A percentile compares a stretch with the other conserved stretches of the same genome.
These are phyloP conservation scores for Neolamprologus falcicula DNA, from an alignment of 2,113 vertebrate species.

Conservation along the genomic window DNA sequence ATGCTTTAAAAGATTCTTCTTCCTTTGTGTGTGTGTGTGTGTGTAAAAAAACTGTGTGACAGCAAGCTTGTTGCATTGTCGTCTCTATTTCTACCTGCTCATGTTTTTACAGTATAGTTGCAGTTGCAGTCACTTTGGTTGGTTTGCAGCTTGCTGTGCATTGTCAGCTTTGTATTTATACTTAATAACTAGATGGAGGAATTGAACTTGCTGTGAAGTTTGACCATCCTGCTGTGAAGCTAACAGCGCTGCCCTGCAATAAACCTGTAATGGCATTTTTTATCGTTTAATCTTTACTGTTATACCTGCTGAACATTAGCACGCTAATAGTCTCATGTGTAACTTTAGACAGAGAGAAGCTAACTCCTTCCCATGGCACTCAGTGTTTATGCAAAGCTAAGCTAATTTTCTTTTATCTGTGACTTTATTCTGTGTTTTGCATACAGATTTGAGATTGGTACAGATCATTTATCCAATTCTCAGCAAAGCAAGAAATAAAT, in stretches of 20 bases:
- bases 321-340: neutral
- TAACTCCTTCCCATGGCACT: neutral
- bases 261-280: neutral
- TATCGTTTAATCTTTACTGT: neutral
- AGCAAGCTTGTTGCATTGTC: neutral
- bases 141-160: neutral
- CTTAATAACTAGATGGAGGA: neutral
- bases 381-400: neutral
- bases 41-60: rapidly evolving
- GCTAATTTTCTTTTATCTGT: neutral
- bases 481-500: neutral
- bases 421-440: neutral
- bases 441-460: neutral
- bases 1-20: neutral
- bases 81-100: neutral
- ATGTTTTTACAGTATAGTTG: neutral
- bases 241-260: neutral
- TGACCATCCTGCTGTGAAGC: neutral
- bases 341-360: neutral
- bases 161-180: neutral
- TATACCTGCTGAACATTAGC: neutral
- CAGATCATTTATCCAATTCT: neutral
- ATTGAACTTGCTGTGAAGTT: neutral
- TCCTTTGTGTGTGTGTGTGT: neutral
- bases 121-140: neutral